Conservation (phyloP, 1,140 invertebrate genomes). For the Drosophila jambulina region DNA sequence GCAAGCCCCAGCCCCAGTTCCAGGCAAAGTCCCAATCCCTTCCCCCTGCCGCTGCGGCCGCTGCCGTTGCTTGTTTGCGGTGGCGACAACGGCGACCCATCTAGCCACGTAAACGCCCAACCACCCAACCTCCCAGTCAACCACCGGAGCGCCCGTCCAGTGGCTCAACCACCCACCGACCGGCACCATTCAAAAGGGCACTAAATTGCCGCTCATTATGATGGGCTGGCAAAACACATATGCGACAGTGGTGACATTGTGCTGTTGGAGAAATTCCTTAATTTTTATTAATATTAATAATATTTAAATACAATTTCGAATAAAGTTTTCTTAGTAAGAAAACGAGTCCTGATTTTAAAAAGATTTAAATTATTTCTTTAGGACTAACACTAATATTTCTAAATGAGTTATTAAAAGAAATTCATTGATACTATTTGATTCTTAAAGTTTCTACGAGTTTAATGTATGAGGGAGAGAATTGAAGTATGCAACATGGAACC, state of each 20-base stretch:
- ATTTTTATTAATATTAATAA: not conserved
- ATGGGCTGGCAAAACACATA: conserved; percentile 53
- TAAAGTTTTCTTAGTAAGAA: not conserved
- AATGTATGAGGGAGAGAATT: no score
- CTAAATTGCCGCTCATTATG: conserved; percentile 82
- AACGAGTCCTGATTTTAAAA: not conserved
- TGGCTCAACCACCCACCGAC: conserved; percentile 31
- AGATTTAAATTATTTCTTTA: not conserved
- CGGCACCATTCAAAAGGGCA: conserved; percentile 49
- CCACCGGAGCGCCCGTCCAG: conserved; percentile 23
- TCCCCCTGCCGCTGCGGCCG: conserved; percentile 46
- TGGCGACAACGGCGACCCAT: conserved; percentile 62
- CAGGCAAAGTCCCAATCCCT: not conserved
- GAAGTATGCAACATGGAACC: no score
- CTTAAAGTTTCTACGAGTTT: no score
- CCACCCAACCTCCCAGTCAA: conserved; percentile 12
- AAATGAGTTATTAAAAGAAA: no score
- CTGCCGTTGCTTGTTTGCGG: conserved; percentile 80
- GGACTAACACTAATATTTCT: not conserved
- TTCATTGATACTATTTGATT: no score
- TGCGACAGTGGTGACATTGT: conserved; percentile 21
- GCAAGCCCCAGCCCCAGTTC: conserved; percentile 15
- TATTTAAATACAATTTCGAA: not conserved
- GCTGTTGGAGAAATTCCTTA: not conserved
- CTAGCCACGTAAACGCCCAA: conserved; percentile 26